These are phyloP conservation scores for Xanthorhoe designata DNA, from an alignment of 2,888 invertebrate species.

Conservation along the genomic window DNA sequence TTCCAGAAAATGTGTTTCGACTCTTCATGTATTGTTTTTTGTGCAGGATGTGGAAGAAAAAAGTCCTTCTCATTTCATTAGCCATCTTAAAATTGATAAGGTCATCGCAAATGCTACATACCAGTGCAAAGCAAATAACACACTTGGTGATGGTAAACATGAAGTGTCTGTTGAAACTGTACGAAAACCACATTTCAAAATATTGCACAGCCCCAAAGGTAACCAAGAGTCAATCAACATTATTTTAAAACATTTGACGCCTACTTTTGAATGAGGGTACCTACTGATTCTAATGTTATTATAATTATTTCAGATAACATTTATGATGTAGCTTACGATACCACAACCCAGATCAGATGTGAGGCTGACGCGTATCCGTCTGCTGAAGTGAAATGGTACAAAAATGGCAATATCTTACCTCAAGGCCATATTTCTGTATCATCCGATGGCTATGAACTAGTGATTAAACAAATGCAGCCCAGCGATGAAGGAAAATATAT, in stretches of 20 bases:
- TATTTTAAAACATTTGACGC: not conserved
- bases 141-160: conserved; percentile 3
- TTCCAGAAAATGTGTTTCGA: not conserved
- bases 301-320: conserved; percentile 12
- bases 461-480: conserved; percentile 4
- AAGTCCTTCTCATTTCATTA: not conserved
- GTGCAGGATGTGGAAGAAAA: conserved; percentile 1
- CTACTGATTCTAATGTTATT: not conserved
- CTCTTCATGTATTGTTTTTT: not conserved
- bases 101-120: not conserved
- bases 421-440: conserved; percentile 9
- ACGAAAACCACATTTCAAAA: not conserved
- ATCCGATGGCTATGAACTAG: conserved; percentile 1
- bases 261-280: not conserved
- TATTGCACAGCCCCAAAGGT: conserved; percentile 14
- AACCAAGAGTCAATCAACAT: not conserved
- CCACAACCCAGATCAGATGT: not conserved
- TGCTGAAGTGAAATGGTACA: conserved; percentile 15
- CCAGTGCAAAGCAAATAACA: not conserved
- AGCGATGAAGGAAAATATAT: conserved; percentile 11
- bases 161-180: conserved; percentile 11
- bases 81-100: not conserved
- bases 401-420: not conserved
- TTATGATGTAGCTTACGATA: conserved; percentile 4
- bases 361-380: conserved; percentile 6